Percentiles rank a stretch among this genome's conserved stretches.
phyloP scores from a whole-genome alignment of 2,888 invertebrate genomes.

The Tortricodes alternella region DNA sequence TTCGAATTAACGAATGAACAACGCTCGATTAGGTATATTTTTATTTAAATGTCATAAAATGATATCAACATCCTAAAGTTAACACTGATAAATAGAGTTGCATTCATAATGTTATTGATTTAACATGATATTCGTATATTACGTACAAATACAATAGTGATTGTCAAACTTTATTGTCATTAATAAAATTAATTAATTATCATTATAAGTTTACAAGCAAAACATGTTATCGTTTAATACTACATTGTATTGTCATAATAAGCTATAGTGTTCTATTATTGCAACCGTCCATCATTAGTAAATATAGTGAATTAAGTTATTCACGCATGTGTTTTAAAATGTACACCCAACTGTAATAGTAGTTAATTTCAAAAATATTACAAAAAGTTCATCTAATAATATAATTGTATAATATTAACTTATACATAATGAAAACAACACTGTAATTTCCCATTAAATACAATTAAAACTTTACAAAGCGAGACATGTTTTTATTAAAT shows the following conservation, averaged over 20 bases:
- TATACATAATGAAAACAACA: no score
- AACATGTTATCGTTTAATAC: conserved; percentile 9
- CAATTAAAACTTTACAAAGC: no score
- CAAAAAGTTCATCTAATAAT: no score
- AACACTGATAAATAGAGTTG: conserved; percentile 78
- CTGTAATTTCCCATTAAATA: no score
- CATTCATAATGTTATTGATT: conserved; percentile 57
- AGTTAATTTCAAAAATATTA: no score
- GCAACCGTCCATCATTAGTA: neutral
- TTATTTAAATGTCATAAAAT: conserved; percentile 81
- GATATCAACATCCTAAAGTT: conserved; percentile 80
- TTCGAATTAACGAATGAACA: conserved; percentile 9
- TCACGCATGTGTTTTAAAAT: neutral
- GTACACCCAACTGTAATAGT: no score
- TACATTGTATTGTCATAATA: conserved; percentile 15
- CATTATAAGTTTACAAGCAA: conserved; percentile 25
- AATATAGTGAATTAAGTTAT: neutral
- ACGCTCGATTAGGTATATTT: conserved; percentile 61
- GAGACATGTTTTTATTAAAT: no score
- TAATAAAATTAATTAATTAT: conserved; percentile 25
- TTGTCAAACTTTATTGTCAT: conserved; percentile 71
- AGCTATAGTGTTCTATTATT: conserved; percentile 3
- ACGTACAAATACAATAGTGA: conserved; percentile 60
- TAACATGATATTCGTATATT: conserved; percentile 57
- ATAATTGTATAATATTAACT: no score